phyloP scores from a whole-genome alignment of 2,888 invertebrate species.

The Ptychoptera contaminata region DNA sequence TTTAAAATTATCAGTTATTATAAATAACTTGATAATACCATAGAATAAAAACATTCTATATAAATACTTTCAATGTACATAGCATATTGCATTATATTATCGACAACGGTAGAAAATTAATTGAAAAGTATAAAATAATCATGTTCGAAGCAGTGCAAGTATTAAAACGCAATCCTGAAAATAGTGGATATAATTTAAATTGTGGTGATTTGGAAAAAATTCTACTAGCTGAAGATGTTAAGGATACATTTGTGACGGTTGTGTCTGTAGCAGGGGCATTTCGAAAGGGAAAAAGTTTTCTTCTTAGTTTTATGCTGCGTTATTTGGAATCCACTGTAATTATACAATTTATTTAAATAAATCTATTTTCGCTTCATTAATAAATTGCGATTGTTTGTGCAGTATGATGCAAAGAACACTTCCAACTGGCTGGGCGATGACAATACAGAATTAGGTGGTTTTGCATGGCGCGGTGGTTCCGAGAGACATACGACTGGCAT shows the following conservation, averaged over 20 bases:
- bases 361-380: background rate
- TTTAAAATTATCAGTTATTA: no score
- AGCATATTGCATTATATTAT: no score
- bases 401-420: background rate
- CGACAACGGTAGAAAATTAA: no score
- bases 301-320: conserved; percentile 6
- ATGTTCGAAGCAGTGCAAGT: background rate
- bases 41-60: no score
- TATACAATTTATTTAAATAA: background rate
- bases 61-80: no score
- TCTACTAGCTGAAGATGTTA: background rate
- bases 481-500: conserved; percentile 6
- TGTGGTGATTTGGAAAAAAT: background rate
- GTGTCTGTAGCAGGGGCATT: conserved; percentile 8
- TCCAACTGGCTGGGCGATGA: conserved; percentile 5
- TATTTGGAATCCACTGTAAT: conserved; percentile 6
- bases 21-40: no score
- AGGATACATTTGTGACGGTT: background rate
- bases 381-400: background rate
- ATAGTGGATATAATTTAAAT: background rate
- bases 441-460: conserved; percentile 4
- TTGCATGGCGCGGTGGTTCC: conserved; percentile 6
- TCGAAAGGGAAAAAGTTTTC: conserved; percentile 7
- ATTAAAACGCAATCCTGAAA: background rate
- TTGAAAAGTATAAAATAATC: no score